Base-by-base conservation (phyloP, 2,113 vertebrate species). In the Thomomys bottae region DNA sequence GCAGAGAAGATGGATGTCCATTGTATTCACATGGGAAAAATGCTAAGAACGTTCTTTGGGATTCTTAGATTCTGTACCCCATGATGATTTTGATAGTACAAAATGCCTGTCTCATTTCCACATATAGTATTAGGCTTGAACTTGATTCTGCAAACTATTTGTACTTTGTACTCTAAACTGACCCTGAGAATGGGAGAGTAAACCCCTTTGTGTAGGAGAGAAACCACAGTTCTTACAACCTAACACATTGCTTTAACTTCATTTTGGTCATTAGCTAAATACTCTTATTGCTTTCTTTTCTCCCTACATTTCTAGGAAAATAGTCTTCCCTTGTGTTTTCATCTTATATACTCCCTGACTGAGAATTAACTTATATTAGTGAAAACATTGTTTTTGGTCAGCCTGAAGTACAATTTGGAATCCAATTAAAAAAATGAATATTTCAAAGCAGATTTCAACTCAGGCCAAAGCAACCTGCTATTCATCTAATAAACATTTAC, bases 381-480 rank as follows among this genome's bases (percentile, higher is more conserved):
- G 24, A 42, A 87, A 12, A 67, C 38, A 68, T 64, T n/a, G n/a
- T n/a, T 80, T 88, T 75, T 2, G 32, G 17, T 7, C 32, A n/a
- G 36, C 82, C 5, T 88, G 23, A 93, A 88, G 68, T 90, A 12
- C 64, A 32, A 24, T 72, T 36, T 34, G 1, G 1, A 76, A 21
- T 63, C 70, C 88, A 38, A 83, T 38, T n/a, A n/a, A n/a, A 82
- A 40, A 30, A 87, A 79, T 24, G 28, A 68, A 1, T 34, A 0
- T 79, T 73, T 90, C 17, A 34, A 79, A 90, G 49, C 8, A 59
- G 45, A 79, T 70, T 86, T 91, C 23, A 68, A 34, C 70, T 79
- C 4, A 23, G 21, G 45, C 32, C 30, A 54, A 54, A 17, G 3
- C 49, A 54, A 54, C 15, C 49, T 54, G 34, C 14, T 82, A 11